phyloP scores from a whole-genome alignment of 2,113 vertebrate genomes.

The Carassius auratus region DNA sequence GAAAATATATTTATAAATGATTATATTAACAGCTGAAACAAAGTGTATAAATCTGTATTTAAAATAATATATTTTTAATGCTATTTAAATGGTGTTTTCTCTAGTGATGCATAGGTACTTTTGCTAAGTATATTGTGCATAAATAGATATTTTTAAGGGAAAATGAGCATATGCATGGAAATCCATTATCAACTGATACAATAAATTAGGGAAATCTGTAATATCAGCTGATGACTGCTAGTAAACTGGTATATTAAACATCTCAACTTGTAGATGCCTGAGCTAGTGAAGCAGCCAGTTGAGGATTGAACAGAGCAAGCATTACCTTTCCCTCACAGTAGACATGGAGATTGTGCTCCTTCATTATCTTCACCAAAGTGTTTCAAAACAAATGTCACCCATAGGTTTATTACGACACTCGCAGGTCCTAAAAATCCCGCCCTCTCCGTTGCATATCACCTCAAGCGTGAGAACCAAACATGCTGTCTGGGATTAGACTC shows the following conservation, averaged over 20 bases:
- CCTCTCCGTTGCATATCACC: constrained; percentile 29
- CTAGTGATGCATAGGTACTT: too few relatives aligned
- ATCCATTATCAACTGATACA: not conserved
- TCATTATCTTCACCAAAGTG: constrained; percentile 3
- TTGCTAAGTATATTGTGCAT: too few relatives aligned
- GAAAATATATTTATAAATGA: too few relatives aligned
- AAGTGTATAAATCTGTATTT: too few relatives aligned
- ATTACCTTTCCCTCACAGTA: not conserved
- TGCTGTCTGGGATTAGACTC: constrained; percentile 24
- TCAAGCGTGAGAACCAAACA: constrained; percentile 28
- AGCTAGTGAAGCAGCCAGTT: not conserved
- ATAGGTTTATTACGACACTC: not conserved
- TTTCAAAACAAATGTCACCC: not conserved
- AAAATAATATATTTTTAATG: too few relatives aligned
- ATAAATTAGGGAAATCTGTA: not conserved
- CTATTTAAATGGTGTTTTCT: too few relatives aligned
- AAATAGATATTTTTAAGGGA: not conserved
- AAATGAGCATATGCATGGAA: not conserved
- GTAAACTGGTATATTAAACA: not conserved
- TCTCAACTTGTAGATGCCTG: not conserved
- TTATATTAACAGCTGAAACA: too few relatives aligned
- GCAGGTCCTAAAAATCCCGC: constrained; percentile 32
- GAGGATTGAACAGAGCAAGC: not conserved
- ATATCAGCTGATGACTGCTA: not conserved
- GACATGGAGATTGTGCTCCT: not conserved